Conservation (phyloP, 2,888 invertebrate genomes). For the Eudemis profundana region DNA sequence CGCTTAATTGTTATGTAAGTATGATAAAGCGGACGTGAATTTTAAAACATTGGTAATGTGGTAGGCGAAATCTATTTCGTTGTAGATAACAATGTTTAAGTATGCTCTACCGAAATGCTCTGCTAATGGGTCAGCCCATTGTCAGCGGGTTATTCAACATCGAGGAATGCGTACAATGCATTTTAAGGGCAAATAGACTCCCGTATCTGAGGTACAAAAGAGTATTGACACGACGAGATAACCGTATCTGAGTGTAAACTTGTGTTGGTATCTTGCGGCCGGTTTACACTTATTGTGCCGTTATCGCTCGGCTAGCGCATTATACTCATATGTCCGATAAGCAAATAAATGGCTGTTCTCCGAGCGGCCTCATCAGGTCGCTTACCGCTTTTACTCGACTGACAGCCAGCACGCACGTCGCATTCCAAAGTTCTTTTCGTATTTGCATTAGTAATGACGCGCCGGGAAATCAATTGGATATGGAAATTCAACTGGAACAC, state of each 20-base stretch:
- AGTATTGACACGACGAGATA: constrained; percentile 82
- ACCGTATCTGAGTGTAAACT: constrained; percentile 77
- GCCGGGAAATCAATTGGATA: constrained; percentile 28
- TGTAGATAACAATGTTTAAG: constrained; percentile 62
- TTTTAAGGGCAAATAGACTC: constrained; percentile 81
- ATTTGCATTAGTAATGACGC: neutral
- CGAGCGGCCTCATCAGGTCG: constrained; percentile 31
- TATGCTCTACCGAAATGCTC: constrained; percentile 56
- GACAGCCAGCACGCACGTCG: neutral
- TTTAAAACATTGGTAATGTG: constrained; percentile 27
- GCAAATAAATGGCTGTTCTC: constrained; percentile 69
- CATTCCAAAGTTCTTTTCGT: constrained; percentile 9
- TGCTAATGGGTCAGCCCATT: constrained; percentile 75
- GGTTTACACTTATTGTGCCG: constrained; percentile 81
- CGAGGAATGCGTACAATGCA: constrained; percentile 76
- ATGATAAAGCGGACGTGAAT: constrained; percentile 35
- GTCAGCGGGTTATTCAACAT: constrained; percentile 73
- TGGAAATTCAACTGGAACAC: constrained; percentile 25
- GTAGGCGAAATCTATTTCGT: constrained; percentile 46
- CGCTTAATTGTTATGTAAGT: constrained; percentile 39
- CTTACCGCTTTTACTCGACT: constrained; percentile 25
- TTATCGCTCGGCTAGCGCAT: constrained; percentile 80
- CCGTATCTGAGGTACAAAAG: constrained; percentile 82
- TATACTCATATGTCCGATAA: constrained; percentile 79
- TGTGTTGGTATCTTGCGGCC: constrained; percentile 71